Base-by-base conservation (phyloP, 2,113 vertebrate species). In the Cyphomyrus discorhynchus region DNA sequence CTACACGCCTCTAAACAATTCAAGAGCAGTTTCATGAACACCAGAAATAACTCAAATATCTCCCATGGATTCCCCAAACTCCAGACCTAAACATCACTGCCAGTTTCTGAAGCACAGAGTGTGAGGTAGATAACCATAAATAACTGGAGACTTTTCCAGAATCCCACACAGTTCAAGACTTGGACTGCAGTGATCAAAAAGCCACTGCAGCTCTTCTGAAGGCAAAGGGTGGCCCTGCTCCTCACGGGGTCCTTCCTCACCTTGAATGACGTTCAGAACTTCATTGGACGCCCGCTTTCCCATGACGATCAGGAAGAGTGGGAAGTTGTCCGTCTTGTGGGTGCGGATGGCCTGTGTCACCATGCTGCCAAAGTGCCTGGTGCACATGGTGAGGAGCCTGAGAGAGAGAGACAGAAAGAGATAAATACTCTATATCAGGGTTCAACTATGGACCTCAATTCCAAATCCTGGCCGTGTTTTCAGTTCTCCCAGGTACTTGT, bases 181-280 rank as follows among this genome's bases (percentile, higher is more conserved):
- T 17, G 31, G 4, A 39, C 15, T 0, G 13, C 70, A 77, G 6
- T 1, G 35, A 35, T 39, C 31, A 35, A 19, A 77, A 39, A 77
- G 35, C 15, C 1, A 39, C 70, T 39, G 70, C 35, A 39, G 70
- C 31, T 77, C 13, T 39, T 39, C 31, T 39, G 74, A 42, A 39
- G 15, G 13, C 74, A 80, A 35, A 80, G 74, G 13, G 74, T 19
- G 74, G 35, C 5, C 74, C 74, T 8, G 39, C 45, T 47, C 42
- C 82, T 47, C 1, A 84, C 8, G 21, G 9, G 21, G 47, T 15
- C 27, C 49, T 19, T 82, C 21, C 58, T 93, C 97, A 99, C 98
- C 98, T 98, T 99, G 98, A 95, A 99, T 99, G 94, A 99, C 98
- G 95, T 99, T 98, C 96, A 99, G 95, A 90, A 99, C 98, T 96